A percentile compares a stretch with the other conserved stretches of the same genome.
Conservation (phyloP, 2,888 invertebrate genomes). For the Philaethria dido region DNA sequence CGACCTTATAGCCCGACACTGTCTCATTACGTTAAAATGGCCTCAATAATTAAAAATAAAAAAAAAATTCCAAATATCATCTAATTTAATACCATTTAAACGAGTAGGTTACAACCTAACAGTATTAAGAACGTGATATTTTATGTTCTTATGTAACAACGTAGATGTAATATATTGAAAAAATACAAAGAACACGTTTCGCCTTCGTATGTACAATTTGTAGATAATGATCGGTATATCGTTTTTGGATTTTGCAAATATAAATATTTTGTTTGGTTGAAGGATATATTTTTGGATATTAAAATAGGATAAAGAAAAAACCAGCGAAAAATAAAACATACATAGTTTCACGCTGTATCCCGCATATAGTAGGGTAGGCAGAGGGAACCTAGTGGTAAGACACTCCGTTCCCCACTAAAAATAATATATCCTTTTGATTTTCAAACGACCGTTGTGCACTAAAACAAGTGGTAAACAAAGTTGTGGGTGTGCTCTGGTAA, state of each 20-base stretch:
- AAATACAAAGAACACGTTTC: constrained; percentile 25
- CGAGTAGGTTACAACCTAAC: constrained; percentile 12
- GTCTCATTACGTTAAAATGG: too few species aligned
- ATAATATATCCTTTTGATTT: too few species aligned
- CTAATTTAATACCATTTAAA: constrained; percentile 19
- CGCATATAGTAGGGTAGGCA: too few species aligned
- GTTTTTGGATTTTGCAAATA: not conserved
- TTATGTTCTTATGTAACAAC: constrained; percentile 30
- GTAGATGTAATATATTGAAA: constrained; percentile 26
- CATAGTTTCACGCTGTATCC: too few species aligned
- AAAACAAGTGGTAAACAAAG: too few species aligned
- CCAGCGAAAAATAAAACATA: too few species aligned
- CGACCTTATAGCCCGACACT: too few species aligned
- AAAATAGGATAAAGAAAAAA: not conserved
- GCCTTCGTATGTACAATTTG: constrained; percentile 13
- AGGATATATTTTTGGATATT: not conserved
- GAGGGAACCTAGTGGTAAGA: too few species aligned
- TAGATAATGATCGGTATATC: constrained; percentile 11
- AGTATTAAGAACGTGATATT: constrained; percentile 37
- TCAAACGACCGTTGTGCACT: too few species aligned
- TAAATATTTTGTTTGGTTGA: not conserved
- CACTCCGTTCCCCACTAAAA: too few species aligned
- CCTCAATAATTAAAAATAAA: too few species aligned
- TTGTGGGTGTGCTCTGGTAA: too few species aligned
- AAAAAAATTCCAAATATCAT: not conserved